A percentile compares a stretch with the other conserved stretches of the same genome.
phyloP scores from a whole-genome alignment of 2,113 vertebrate genomes.

The Centrocercus urophasianus region DNA sequence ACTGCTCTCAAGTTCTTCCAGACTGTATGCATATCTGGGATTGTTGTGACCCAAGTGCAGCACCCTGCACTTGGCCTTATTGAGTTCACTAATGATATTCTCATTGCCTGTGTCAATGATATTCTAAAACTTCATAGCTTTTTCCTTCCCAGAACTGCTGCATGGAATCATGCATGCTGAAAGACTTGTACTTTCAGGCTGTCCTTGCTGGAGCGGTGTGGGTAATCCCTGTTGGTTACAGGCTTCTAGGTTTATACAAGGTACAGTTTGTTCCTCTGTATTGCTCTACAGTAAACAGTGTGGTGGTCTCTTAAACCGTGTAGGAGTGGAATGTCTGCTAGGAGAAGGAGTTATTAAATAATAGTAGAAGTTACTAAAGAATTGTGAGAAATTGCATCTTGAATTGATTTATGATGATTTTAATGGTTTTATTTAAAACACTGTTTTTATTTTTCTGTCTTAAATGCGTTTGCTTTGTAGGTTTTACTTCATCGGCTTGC shows the following conservation, averaged over 20 bases:
- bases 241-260: background rate
- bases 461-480: slow-evolving; percentile 69
- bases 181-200: background rate
- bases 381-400: background rate
- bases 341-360: background rate
- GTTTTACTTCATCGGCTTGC: slow-evolving; percentile 94
- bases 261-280: background rate
- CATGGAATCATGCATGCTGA: rapidly evolving
- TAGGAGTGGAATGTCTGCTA: background rate
- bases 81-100: rapidly evolving
- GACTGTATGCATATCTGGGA: background rate
- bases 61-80: background rate
- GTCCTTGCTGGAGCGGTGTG: rapidly evolving
- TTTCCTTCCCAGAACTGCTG: background rate
- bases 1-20: background rate
- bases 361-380: background rate
- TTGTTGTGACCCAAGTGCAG: background rate
- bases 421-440: background rate
- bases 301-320: background rate
- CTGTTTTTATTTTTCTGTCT: background rate
- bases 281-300: background rate
- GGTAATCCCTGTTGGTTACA: background rate
- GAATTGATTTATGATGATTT: background rate
- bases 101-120: background rate
- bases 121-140: background rate